Evolutionary conservation across 1,140 invertebrate genomes (phyloP).

Genomic region (Oedothorax gibbosus): DNA sequence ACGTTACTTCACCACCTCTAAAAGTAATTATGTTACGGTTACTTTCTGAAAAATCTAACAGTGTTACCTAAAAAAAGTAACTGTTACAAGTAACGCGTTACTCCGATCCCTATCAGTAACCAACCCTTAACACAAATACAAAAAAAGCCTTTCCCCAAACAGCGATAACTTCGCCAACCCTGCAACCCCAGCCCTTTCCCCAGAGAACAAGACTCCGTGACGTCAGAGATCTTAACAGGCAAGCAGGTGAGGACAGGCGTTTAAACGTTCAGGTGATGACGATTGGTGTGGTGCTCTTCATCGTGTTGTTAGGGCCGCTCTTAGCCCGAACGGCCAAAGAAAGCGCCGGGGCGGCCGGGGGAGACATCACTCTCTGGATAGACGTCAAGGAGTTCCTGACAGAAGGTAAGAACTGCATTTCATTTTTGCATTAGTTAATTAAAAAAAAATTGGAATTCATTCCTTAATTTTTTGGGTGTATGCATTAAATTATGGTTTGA

Average conservation of each 20-base stretch:
- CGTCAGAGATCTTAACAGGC: constrained; percentile 2
- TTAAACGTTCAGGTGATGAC: constrained; percentile 30
- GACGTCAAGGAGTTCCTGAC: constrained; percentile 26
- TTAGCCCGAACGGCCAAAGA: constrained; percentile 4
- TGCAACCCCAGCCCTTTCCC: neutral
- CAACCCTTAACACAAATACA: no score
- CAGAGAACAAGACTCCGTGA: neutral
- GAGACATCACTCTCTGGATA: constrained; percentile 22
- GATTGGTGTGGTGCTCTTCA: constrained; percentile 15
- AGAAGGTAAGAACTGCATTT: constrained; percentile 2
- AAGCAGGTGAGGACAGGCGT: neutral
- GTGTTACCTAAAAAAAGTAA: no score
- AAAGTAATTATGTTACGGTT: no score
- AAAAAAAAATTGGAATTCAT: neutral
- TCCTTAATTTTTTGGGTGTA: neutral
- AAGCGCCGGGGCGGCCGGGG: neutral
- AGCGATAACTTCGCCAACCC: neutral
- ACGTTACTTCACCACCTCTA: no score
- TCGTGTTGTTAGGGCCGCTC: neutral
- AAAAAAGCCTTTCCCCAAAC: neutral
- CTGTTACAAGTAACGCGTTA: no score
- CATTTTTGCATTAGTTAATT: neutral
- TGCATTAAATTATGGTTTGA: no score
- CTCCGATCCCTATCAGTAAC: no score
- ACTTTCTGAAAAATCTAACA: no score